Percentiles rank a stretch among this genome's conserved stretches.
These are phyloP conservation scores for Aplocera efformata DNA, from an alignment of 2,888 invertebrate genomes.

Conservation along the genomic window DNA sequence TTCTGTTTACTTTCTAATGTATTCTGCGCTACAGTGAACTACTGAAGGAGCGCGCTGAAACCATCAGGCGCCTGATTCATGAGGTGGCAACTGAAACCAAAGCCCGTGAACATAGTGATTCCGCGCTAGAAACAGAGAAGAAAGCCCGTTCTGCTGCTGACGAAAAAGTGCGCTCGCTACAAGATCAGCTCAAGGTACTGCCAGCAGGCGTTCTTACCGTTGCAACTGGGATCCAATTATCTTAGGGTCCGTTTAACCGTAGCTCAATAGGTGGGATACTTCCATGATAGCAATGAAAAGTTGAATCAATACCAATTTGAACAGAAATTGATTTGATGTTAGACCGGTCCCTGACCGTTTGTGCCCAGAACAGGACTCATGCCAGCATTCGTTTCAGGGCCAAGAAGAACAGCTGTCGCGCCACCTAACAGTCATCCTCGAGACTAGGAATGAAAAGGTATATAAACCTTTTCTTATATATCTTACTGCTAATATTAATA, in stretches of 20 bases:
- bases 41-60: slow-evolving; percentile 33
- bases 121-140: slow-evolving; percentile 26
- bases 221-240: no score
- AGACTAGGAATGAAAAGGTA: slow-evolving; percentile 1
- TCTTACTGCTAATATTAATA: no score
- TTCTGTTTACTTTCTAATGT: no score
- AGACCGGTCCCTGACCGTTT: no score
- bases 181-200: neutral
- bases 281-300: no score
- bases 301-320: no score
- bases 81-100: slow-evolving; percentile 40
- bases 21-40: no score
- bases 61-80: slow-evolving; percentile 43
- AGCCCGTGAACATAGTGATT: slow-evolving; percentile 34
- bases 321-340: no score
- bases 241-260: no score
- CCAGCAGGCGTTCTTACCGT: neutral
- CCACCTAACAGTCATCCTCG: neutral
- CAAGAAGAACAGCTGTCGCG: neutral
- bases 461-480: slow-evolving; percentile 12
- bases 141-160: slow-evolving; percentile 33
- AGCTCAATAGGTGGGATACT: no score
- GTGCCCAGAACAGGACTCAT: no score
- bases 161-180: neutral
- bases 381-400: slow-evolving; percentile 1